Evolutionary conservation across 2,797 vertebrate species (phyloP).

Genomic region (Platyrinchus mystaceus): DNA sequence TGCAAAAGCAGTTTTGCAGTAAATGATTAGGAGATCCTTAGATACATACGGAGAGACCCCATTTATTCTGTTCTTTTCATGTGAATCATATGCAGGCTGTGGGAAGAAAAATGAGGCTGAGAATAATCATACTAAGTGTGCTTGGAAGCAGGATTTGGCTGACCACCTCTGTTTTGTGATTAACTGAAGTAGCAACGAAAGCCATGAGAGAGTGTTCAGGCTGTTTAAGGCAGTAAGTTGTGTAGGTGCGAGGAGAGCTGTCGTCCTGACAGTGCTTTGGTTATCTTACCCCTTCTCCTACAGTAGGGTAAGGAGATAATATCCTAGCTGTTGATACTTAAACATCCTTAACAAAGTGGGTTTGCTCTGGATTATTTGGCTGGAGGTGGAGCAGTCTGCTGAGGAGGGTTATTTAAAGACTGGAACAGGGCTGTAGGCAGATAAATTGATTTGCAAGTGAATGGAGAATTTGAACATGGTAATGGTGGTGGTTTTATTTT

Average conservation of each 20-base stretch:
- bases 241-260: neutral
- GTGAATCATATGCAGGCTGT: neutral
- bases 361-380: constrained; percentile 43
- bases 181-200: neutral
- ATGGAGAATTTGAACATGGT: constrained; percentile 1
- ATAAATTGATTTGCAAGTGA: constrained; percentile 55
- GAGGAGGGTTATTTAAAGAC: constrained; percentile 61
- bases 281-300: neutral
- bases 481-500: constrained; percentile 40
- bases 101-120: constrained; percentile 57
- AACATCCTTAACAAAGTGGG: constrained; percentile 11
- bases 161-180: constrained; percentile 37
- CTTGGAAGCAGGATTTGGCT: constrained; percentile 27
- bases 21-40: neutral
- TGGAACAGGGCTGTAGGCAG: constrained; percentile 35
- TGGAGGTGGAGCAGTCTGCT: constrained; percentile 53
- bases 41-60: neutral
- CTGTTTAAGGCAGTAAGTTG: constrained; percentile 2
- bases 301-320: neutral
- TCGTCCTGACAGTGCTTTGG: neutral
- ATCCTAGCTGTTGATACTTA: constrained; percentile 2
- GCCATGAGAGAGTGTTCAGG: neutral
- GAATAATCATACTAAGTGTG: constrained; percentile 39
- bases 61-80: neutral
- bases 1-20: constrained; percentile 16